A percentile compares a stretch with the other conserved stretches of the same genome.
Evolutionary conservation across 2,888 invertebrate genomes (phyloP).

Genomic region (Caenorhabditis zanzibari): DNA sequence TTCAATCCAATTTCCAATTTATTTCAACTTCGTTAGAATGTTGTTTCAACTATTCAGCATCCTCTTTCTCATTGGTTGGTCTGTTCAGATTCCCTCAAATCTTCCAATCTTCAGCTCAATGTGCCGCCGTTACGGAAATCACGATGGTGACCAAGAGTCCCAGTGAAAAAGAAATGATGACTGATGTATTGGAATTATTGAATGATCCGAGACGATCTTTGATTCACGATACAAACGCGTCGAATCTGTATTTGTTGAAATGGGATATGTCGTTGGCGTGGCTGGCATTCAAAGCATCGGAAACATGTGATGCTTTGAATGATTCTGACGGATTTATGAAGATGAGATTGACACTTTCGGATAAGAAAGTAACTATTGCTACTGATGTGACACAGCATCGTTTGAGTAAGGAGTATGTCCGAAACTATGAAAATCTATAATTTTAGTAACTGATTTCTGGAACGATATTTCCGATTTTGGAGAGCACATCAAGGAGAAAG

Average conservation of each 20-base stretch:
- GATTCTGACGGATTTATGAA: not conserved
- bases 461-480: not conserved
- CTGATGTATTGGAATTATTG: not conserved
- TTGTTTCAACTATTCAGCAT: constrained; percentile 32
- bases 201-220: constrained; percentile 1
- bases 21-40: constrained; percentile 23
- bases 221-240: not conserved
- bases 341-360: constrained; percentile 10
- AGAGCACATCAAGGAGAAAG: constrained; percentile 22
- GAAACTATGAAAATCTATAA: not conserved
- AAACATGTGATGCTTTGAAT: not conserved
- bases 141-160: constrained; percentile 12
- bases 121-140: not conserved
- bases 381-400: not conserved
- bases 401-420: not conserved
- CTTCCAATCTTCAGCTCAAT: constrained; percentile 5
- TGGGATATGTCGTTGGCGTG: constrained; percentile 17
- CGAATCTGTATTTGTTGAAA: constrained; percentile 8
- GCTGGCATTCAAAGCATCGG: constrained; percentile 8
- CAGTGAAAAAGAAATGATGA: not conserved
- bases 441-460: constrained; percentile 17
- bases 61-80: constrained; percentile 17
- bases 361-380: not conserved
- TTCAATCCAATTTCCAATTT: not conserved
- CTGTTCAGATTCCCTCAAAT: not conserved